phyloP scores from a whole-genome alignment of 2,888 invertebrate genomes.

The Phyllotreta striolata region DNA sequence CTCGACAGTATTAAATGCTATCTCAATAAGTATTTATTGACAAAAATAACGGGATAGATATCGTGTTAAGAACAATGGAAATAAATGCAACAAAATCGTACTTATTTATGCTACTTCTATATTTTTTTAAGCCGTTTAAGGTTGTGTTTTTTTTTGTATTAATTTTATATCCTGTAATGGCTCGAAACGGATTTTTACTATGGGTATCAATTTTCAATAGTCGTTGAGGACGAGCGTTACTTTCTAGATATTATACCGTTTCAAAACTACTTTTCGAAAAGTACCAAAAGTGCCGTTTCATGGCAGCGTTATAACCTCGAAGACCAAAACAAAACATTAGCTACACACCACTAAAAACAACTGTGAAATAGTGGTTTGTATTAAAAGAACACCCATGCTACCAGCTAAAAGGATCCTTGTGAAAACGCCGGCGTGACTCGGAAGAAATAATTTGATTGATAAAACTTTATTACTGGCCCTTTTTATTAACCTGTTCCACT shows the following conservation, averaged over 20 bases:
- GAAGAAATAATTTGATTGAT: constrained; percentile 55
- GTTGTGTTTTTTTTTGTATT: no score
- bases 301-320: constrained; percentile 35
- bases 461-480: constrained; percentile 52
- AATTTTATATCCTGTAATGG: neutral
- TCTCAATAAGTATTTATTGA: constrained; percentile 35
- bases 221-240: constrained; percentile 23
- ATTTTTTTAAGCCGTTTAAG: no score
- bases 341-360: constrained; percentile 50
- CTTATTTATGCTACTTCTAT: no score
- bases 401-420: constrained; percentile 40
- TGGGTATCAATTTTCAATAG: constrained; percentile 32
- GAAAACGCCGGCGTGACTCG: constrained; percentile 53
- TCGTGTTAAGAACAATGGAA: no score
- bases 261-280: constrained; percentile 31
- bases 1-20: constrained; percentile 31
- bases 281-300: constrained; percentile 37
- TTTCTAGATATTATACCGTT: constrained; percentile 32
- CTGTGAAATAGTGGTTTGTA: constrained; percentile 51
- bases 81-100: no score
- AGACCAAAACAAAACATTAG: constrained; percentile 48
- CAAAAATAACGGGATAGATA: constrained; percentile 23
- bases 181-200: constrained; percentile 21
- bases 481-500: constrained; percentile 44
- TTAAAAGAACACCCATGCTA: constrained; percentile 50